Evolutionary conservation across 2,113 vertebrate genomes (phyloP), one percentile per base, ranked within the genome.

Genomic region (Ceyx melanurus): DNA sequence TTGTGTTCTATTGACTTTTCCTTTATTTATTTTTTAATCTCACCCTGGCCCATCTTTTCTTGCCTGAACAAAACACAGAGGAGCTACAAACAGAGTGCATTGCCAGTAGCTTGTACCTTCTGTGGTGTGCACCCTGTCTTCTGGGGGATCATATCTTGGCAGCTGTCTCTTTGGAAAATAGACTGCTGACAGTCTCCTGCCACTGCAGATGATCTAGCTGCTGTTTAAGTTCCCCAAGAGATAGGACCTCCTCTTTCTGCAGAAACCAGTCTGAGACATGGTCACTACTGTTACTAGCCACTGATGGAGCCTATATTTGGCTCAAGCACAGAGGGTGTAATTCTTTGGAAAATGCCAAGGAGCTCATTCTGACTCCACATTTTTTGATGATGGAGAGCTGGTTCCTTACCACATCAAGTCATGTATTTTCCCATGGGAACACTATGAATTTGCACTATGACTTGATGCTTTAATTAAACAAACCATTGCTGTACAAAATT

Each of bases 401-500:
- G 78, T 60, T 94, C 67, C 68, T 80, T 82, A 75, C 60, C 50
- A 70, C 37, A 43, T 86, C 33, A 86, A 90, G 45, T 72, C 21
- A 79, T 46, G 14, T 60, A 45, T 93, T 92, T 93, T 90, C 92
- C 78, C 91, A 67, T 70, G 75, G 48, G 89, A 92, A 77, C 64
- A 53, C 33, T 85, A 75, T 46, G 78, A 91, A 85, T 43, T 60
- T 95, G 89, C 56, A 57, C 51, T 82, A 28, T 77, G 66, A 82
- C 35, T 85, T 31, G 37, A n/a, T 20, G 40, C 46, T 90, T 89
- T 91, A 83, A 88, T 94, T 91, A 93, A 96, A 96, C n/a, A 95
- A 96, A 88, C 51, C 18, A 62, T 56, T 88, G 28, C 46, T 62
- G n/a, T 54, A 56, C 28, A 79, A 76, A 50, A 58, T 91, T 76